Conservation (phyloP, 2,797 vertebrate species). For the Adrianichthys oophorus region DNA sequence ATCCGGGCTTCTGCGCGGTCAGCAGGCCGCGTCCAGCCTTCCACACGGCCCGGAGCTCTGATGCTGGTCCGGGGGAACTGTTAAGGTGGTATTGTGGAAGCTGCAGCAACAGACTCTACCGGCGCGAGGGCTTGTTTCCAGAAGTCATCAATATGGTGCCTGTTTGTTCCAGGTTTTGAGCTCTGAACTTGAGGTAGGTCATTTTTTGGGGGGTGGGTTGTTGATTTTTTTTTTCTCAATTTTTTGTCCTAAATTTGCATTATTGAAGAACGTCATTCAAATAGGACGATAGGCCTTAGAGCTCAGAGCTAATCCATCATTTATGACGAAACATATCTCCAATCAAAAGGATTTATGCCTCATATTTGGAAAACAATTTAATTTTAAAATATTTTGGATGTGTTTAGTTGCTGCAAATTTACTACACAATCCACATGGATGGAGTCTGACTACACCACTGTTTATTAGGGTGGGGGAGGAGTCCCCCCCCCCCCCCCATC, state of each 20-base stretch:
- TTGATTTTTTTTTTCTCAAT: neutral
- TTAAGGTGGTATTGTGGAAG: slow-evolving; percentile 15
- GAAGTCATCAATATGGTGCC: slow-evolving; percentile 49
- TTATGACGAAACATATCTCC: neutral
- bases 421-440: slow-evolving; percentile 48
- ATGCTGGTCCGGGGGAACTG: neutral
- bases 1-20: neutral
- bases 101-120: slow-evolving; percentile 19
- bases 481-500: slow-evolving; percentile 36
- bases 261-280: neutral
- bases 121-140: slow-evolving; percentile 16
- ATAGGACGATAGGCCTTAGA: slow-evolving; percentile 14
- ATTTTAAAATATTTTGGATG: too few species aligned
- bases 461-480: slow-evolving; percentile 56
- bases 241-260: neutral
- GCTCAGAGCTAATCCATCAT: neutral
- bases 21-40: neutral
- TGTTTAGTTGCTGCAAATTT: slow-evolving; percentile 8
- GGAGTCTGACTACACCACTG: slow-evolving; percentile 45
- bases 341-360: too few species aligned
- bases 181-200: slow-evolving; percentile 44
- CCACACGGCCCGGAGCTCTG: accelerated
- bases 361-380: too few species aligned
- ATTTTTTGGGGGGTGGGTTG: neutral
- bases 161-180: slow-evolving; percentile 43